Conservation (phyloP, 2,113 vertebrate genomes). For the Amphilophus citrinellus region DNA sequence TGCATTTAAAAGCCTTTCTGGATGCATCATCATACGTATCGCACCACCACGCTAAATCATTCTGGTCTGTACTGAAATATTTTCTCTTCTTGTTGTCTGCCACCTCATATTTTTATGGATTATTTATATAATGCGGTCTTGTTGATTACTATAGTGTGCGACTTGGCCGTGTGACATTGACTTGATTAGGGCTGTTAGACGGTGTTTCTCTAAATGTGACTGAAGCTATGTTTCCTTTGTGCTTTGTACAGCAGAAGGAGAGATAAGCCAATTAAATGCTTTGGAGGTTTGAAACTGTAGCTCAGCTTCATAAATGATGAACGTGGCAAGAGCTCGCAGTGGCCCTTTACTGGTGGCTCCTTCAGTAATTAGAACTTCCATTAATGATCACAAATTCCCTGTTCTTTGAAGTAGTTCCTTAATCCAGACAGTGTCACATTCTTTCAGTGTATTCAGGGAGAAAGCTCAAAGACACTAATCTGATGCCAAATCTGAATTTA, state of each 20-base stretch:
- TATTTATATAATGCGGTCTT: not conserved
- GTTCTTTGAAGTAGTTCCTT: constrained; percentile 71
- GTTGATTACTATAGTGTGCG: constrained; percentile 22
- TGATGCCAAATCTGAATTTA: constrained; percentile 72
- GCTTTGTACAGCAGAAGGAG: constrained; percentile 37
- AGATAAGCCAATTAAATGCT: constrained; percentile 73
- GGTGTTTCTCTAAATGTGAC: constrained; percentile 32
- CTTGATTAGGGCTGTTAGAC: constrained; percentile 23
- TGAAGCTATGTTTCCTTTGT: constrained; percentile 44
- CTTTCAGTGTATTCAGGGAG: constrained; percentile 66
- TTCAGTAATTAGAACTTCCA: constrained; percentile 78
- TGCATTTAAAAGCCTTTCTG: constrained; percentile 22
- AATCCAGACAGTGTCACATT: constrained; percentile 77
- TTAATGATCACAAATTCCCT: constrained; percentile 77
- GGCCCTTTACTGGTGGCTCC: constrained; percentile 63
- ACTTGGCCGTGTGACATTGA: constrained; percentile 20
- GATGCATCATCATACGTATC: not conserved
- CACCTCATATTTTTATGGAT: constrained; percentile 3
- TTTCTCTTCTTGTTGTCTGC: not conserved
- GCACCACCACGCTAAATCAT: constrained; percentile 1
- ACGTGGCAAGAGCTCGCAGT: constrained; percentile 42
- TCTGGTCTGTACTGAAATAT: not conserved
- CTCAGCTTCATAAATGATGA: constrained; percentile 74
- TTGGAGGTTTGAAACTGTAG: constrained; percentile 64
- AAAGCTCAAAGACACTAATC: constrained; percentile 72